Evolutionary conservation across 2,113 vertebrate species (phyloP).

Genomic region (Oncorhynchus clarkii): DNA sequence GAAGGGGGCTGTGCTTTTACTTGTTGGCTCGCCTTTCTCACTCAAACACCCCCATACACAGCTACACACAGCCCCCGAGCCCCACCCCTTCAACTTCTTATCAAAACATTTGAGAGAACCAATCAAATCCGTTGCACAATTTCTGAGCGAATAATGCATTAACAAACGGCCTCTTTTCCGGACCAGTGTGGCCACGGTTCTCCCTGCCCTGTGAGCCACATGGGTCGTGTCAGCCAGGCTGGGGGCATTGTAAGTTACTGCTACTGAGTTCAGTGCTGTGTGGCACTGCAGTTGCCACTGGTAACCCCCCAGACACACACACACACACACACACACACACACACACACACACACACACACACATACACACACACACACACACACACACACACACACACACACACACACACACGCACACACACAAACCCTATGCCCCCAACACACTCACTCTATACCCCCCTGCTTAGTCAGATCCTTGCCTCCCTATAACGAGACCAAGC

Average conservation of each 20-base stretch:
- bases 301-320: slow-evolving; percentile 9
- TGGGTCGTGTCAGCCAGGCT: no score
- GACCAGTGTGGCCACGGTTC: no score
- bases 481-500: neutral
- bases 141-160: no score
- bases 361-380: neutral
- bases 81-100: no score
- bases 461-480: neutral
- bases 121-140: no score
- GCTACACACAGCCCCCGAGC: no score
- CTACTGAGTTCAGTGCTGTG: neutral
- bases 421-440: neutral
- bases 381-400: neutral
- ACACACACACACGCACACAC: neutral
- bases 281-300: neutral
- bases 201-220: no score
- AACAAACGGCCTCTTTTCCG: no score
- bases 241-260: neutral
- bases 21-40: no score
- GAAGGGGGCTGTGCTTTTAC: no score
- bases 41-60: no score
- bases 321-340: neutral
- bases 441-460: neutral
- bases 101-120: no score
- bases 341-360: neutral